Evolutionary conservation across 2,888 invertebrate genomes (phyloP).

Genomic region (Blera fallax): DNA sequence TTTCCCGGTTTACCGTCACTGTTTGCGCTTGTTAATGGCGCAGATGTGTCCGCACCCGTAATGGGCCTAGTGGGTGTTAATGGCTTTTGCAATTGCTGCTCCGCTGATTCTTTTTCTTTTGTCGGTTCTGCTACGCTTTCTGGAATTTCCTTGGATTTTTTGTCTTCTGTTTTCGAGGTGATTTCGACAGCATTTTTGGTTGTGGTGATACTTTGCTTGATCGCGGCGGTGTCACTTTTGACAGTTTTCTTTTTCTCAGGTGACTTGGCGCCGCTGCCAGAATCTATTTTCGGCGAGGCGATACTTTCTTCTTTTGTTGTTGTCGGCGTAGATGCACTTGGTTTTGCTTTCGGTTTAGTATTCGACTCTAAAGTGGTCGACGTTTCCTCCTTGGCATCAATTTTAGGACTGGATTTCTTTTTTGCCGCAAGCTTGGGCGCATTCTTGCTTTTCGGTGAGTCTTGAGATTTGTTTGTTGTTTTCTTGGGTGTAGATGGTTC

Average conservation of each 20-base stretch:
- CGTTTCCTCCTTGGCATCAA: conserved; percentile 64
- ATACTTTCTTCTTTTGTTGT: conserved; percentile 72
- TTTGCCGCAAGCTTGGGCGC: conserved; percentile 64
- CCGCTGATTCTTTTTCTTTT: conserved; percentile 73
- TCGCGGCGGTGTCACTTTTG: conserved; percentile 41
- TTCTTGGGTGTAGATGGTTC: conserved; percentile 12
- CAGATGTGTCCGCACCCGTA: conserved; percentile 67
- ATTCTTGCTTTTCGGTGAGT: conserved; percentile 54
- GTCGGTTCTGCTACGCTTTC: conserved; percentile 54
- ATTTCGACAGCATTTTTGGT: conserved; percentile 38
- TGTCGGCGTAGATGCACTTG: conserved; percentile 44
- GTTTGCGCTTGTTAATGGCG: conserved; percentile 52
- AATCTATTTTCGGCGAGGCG: conserved; percentile 79
- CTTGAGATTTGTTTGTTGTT: conserved; percentile 71
- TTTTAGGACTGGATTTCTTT: conserved; percentile 66
- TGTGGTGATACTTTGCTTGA: conserved; percentile 45
- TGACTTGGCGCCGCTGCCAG: conserved; percentile 81
- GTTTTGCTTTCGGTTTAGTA: conserved; percentile 70
- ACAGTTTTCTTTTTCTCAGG: conserved; percentile 76
- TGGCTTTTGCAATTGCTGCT: conserved; percentile 68
- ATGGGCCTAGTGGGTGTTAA: conserved; percentile 67
- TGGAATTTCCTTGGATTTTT: conserved; percentile 43
- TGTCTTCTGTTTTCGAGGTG: conserved; percentile 70
- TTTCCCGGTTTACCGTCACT: conserved; percentile 12
- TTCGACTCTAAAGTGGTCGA: conserved; percentile 75